Conservation (phyloP, 2,888 invertebrate species). For the Xanthorhoe spadicearia region DNA sequence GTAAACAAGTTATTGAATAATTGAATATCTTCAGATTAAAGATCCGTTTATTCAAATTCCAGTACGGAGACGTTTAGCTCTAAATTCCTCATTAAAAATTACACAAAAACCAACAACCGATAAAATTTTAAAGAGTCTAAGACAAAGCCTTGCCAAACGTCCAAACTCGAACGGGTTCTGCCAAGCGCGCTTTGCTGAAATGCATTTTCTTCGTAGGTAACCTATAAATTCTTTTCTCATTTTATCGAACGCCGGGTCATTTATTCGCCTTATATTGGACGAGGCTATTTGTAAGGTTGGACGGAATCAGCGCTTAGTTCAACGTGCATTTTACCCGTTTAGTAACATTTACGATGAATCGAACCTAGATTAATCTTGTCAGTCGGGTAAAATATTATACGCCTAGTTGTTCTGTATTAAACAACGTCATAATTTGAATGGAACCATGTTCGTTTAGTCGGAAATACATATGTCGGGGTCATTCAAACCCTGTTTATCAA, state of each 20-base stretch:
- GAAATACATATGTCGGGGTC: too few species aligned
- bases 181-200: conserved; percentile 48
- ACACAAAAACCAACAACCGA: conserved; percentile 1
- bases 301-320: conserved; percentile 27
- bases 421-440: neutral
- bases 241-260: conserved; percentile 67
- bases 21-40: too few species aligned
- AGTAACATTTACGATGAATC: conserved; percentile 17
- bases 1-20: too few species aligned
- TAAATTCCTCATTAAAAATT: neutral
- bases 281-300: conserved; percentile 49
- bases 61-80: neutral
- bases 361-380: conserved; percentile 16
- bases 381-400: neutral
- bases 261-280: conserved; percentile 72
- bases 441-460: too few species aligned
- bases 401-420: neutral
- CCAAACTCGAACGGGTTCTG: conserved; percentile 29
- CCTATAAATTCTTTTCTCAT: conserved; percentile 73
- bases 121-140: conserved; percentile 24
- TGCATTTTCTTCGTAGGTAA: conserved; percentile 59
- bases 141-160: conserved; percentile 30
- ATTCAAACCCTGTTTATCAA: too few species aligned
- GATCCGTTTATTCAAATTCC: too few species aligned
- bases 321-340: conserved; percentile 26